Evolutionary conservation across 1,140 invertebrate species (phyloP).

Genomic region (Anastrepha ludens): DNA sequence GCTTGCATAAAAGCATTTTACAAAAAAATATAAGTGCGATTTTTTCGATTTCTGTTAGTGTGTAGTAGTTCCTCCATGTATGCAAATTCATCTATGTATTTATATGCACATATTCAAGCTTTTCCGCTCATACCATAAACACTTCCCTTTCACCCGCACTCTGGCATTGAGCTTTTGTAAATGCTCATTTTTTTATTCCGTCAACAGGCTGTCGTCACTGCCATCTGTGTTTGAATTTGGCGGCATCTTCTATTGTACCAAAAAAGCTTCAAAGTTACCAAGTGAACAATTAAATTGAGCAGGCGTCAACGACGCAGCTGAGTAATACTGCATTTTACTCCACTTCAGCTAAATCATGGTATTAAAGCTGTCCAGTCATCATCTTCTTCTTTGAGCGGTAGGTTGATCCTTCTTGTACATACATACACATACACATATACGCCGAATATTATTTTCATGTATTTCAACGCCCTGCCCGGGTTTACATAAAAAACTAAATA

Average conservation of each 20-base stretch:
- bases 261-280: neutral
- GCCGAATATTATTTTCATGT: constrained; percentile 31
- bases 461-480: constrained; percentile 25
- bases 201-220: constrained; percentile 24
- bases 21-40: too few relatives aligned
- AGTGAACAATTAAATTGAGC: constrained; percentile 8
- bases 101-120: too few relatives aligned
- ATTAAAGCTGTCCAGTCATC: neutral
- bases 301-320: neutral
- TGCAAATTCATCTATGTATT: too few relatives aligned
- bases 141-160: too few relatives aligned
- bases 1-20: too few relatives aligned
- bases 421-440: neutral
- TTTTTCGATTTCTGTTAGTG: too few relatives aligned
- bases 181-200: too few relatives aligned
- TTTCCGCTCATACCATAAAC: too few relatives aligned
- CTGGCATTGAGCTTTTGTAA: too few relatives aligned
- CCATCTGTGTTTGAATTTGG: neutral
- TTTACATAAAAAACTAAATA: neutral
- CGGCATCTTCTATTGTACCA: neutral
- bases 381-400: neutral
- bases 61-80: too few relatives aligned
- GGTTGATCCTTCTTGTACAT: neutral
- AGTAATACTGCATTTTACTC: neutral
- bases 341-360: neutral